These are phyloP conservation scores for Cryptoblepharus egeriae DNA, from an alignment of 2,797 vertebrate genomes.

Conservation along the genomic window DNA sequence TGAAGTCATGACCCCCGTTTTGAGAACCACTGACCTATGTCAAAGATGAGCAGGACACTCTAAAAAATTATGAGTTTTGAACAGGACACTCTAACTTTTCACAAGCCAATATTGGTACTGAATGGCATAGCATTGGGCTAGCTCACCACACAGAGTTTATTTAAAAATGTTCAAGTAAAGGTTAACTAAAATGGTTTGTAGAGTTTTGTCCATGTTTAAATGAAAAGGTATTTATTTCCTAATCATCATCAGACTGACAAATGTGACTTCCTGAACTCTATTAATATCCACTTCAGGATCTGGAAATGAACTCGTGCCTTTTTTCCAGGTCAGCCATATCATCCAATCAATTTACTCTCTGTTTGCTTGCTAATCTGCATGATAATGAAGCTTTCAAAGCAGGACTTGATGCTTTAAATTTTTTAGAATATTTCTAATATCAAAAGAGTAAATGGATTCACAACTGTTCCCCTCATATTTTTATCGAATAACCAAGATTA, in stretches of 20 bases:
- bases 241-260: neutral
- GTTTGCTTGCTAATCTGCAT: slow-evolving; percentile 47
- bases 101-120: neutral
- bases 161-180: slow-evolving; percentile 14
- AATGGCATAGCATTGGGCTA: too few species aligned
- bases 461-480: slow-evolving; percentile 7
- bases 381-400: slow-evolving; percentile 40
- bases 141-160: too few species aligned
- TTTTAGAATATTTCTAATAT: slow-evolving; percentile 29
- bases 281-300: slow-evolving; percentile 15
- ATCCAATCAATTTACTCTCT: slow-evolving; percentile 31
- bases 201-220: slow-evolving; percentile 4
- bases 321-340: slow-evolving; percentile 20
- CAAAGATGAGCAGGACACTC: neutral
- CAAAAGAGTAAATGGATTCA: slow-evolving; percentile 29
- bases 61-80: neutral
- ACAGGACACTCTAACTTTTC: neutral
- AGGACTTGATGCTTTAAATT: slow-evolving; percentile 35
- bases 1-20: too few species aligned
- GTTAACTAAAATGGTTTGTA: neutral
- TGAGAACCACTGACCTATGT: too few species aligned
- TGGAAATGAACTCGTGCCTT: slow-evolving; percentile 38
- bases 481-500: slow-evolving; percentile 35
- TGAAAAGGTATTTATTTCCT: slow-evolving; percentile 16
- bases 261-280: slow-evolving; percentile 30